phyloP scores from a whole-genome alignment of 2,797 vertebrate species.

The Enteromius paludinosus region DNA sequence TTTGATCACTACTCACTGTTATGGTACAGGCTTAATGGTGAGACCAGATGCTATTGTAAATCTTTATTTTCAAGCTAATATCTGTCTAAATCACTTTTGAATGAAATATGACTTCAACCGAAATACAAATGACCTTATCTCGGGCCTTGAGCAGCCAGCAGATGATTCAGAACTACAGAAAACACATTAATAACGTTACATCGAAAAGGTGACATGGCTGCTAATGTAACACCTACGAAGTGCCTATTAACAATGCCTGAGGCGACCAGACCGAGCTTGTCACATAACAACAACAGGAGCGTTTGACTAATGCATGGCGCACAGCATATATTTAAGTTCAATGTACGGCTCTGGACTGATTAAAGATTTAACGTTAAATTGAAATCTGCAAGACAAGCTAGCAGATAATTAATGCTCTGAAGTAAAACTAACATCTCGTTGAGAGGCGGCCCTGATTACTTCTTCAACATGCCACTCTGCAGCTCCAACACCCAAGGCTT shows the following conservation, averaged over 20 bases:
- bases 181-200: conserved; percentile 33
- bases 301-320: conserved; percentile 19
- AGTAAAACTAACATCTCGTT: conserved; percentile 36
- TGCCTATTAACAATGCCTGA: conserved; percentile 31
- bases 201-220: conserved; percentile 18
- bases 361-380: conserved; percentile 36
- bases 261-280: conserved; percentile 8
- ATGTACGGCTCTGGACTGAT: conserved; percentile 36
- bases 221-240: conserved; percentile 32
- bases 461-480: conserved; percentile 5
- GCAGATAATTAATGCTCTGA: conserved; percentile 45
- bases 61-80: not conserved
- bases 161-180: not conserved
- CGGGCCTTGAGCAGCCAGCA: not conserved
- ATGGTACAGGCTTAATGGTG: not conserved
- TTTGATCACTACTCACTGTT: not conserved
- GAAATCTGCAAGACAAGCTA: conserved; percentile 44
- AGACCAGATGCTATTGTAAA: not conserved
- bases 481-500: conserved; percentile 30
- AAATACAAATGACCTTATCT: not conserved
- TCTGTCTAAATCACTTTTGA: not conserved
- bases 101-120: not conserved
- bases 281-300: not conserved
- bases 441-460: conserved; percentile 1
- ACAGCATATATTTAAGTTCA: conserved; percentile 34